Conservation (phyloP, 2,888 invertebrate genomes). For the Cosmorhoe ocellata region DNA sequence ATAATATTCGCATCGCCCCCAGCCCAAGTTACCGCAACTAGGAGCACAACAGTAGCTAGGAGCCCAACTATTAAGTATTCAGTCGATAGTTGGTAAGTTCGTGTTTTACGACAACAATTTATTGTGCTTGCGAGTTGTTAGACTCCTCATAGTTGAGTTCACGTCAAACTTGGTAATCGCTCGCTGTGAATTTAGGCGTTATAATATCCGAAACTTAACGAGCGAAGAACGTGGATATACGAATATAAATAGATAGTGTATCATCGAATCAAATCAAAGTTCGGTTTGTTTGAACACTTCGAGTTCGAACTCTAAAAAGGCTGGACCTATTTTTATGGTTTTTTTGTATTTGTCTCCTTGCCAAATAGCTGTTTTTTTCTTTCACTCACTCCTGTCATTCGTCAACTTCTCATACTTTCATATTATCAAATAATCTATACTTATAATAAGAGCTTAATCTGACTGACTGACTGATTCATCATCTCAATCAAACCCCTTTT, state of each 20-base stretch:
- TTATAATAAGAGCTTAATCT: too few species aligned
- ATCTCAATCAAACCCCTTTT: too few species aligned
- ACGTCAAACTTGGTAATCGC: conserved; percentile 58
- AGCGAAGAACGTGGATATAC: conserved; percentile 20
- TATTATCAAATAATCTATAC: too few species aligned
- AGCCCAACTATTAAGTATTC: conserved; percentile 18
- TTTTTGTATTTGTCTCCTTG: too few species aligned
- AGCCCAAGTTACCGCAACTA: conserved; percentile 9
- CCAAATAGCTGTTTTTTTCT: too few species aligned
- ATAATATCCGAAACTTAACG: conserved; percentile 60
- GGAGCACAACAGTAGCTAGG: conserved; percentile 5
- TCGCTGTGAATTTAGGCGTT: conserved; percentile 51
- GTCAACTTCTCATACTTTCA: too few species aligned
- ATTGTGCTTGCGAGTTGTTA: conserved; percentile 34
- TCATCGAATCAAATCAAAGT: too few species aligned
- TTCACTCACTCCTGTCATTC: too few species aligned
- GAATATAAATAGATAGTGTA: conserved; percentile 4
- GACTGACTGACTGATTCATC: too few species aligned
- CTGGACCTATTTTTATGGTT: too few species aligned
- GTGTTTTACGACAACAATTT: conserved; percentile 31
- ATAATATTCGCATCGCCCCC: conserved; percentile 10
- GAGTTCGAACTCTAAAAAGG: too few species aligned
- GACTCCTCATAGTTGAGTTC: conserved; percentile 35
- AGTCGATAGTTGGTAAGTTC: conserved; percentile 24
- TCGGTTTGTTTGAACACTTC: too few species aligned